phyloP scores from a whole-genome alignment of 2,113 vertebrate genomes.

The Nothoprocta pentlandii region DNA sequence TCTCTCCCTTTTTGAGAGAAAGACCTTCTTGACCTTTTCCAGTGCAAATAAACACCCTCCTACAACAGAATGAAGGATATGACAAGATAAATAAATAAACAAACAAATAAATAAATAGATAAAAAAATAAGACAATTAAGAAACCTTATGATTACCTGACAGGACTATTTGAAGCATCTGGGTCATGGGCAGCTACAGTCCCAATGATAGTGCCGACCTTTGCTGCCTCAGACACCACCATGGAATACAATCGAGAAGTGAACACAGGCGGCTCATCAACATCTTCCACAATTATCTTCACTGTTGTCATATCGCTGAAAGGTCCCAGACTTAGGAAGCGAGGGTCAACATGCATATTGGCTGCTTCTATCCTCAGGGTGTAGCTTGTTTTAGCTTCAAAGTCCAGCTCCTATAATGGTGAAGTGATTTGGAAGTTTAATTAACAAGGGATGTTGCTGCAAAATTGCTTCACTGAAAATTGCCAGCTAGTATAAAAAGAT shows the following conservation, averaged over 20 bases:
- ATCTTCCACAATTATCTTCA: constrained; percentile 92
- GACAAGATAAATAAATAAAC: neutral
- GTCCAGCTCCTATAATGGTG: constrained; percentile 85
- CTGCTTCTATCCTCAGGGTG: constrained; percentile 90
- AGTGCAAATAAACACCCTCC: neutral
- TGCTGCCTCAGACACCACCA: constrained; percentile 93
- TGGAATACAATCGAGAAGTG: constrained; percentile 80
- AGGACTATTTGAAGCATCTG: constrained; percentile 87
- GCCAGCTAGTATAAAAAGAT: neutral
- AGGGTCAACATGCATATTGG: constrained; percentile 91
- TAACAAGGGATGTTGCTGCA: neutral
- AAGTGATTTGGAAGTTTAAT: constrained; percentile 52
- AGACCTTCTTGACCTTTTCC: neutral
- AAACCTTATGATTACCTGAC: constrained; percentile 85
- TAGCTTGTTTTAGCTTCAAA: constrained; percentile 93
- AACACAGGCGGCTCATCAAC: constrained; percentile 94
- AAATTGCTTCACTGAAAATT: neutral
- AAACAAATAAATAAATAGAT: neutral
- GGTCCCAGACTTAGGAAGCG: constrained; percentile 89
- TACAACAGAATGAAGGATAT: neutral
- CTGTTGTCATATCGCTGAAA: constrained; percentile 88
- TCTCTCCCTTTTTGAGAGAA: neutral
- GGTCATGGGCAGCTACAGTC: constrained; percentile 91
- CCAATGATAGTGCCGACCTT: constrained; percentile 91
- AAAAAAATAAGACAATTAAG: no score